Conservation (phyloP, 2,113 vertebrate genomes). For the Mixornis gularis region DNA sequence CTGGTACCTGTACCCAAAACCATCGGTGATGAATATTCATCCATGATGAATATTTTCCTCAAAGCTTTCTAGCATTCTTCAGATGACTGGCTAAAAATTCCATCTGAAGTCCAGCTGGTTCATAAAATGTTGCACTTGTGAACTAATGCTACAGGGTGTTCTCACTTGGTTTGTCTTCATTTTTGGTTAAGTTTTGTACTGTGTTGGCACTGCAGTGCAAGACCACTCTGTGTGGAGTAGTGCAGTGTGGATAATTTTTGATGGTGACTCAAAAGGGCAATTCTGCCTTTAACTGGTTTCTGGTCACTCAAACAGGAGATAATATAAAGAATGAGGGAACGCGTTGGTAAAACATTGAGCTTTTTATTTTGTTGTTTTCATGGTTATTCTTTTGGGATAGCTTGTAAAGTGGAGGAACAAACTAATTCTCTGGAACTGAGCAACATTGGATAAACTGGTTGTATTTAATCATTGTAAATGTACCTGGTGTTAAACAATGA, state of each 20-base stretch:
- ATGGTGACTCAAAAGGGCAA: not conserved
- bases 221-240: not conserved
- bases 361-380: not conserved
- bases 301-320: not conserved
- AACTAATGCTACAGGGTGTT: not conserved
- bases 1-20: not conserved
- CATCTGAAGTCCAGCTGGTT: not conserved
- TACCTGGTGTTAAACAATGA: not conserved
- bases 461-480: not conserved
- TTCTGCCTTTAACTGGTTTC: not conserved
- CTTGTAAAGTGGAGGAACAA: not conserved
- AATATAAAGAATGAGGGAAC: not conserved
- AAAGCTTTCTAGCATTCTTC: not conserved
- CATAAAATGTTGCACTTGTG: not conserved
- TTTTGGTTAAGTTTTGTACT: not conserved
- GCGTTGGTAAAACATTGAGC: rapidly evolving
- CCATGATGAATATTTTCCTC: not conserved
- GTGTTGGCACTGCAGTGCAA: not conserved
- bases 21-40: not conserved
- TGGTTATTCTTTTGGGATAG: not conserved
- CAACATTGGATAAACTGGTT: not conserved
- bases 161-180: not conserved
- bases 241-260: rapidly evolving
- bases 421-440: not conserved
- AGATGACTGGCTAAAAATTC: not conserved